Base-by-base conservation (phyloP, 2,113 vertebrate species). In the Tapirus terrestris region DNA sequence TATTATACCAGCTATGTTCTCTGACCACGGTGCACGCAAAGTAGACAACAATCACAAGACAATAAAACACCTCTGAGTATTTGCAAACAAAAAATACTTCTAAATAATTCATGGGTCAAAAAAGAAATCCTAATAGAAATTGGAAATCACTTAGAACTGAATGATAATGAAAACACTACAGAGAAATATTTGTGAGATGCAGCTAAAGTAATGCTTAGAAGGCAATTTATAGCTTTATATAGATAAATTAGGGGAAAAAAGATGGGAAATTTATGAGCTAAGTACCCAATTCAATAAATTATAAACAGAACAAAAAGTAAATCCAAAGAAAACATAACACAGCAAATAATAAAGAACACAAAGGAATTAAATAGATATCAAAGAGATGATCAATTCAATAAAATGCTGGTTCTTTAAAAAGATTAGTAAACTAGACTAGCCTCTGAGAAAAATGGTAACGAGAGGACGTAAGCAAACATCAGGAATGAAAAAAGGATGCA, bases 271-370 rank as follows among this genome's bases (percentile, higher is more conserved):
- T 48, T n/a, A 83, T 51, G 21, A 82, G 51, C 21, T 90, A 81
- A 53, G 29, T 82, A 13, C 88, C 10, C 39, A 89, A 70, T 43
- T 70, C 70, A 79, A 33, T 60, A 91, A 29, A 72, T 85, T 85
- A 79, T 48, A 94, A 95, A 91, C 20, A 67, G 81, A 61, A 77
- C 79, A 85, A 85, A 51, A 89, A 94, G 67, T 67, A 39, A 80
- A 81, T 51, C 36, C 53, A 63, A 86, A 92, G 89, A 94, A 80
- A 68, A 75, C 61, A 53, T 29, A 70, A 56, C 17, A 43, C 0
- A 65, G 36, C 51, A 89, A 97, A 48, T 63, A 82, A 92, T 60
- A 83, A 85, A 70, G 63, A 93, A 85, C 27, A 81, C 10, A 89
- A 94, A 92, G n/a, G 20, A 61, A 70, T 48, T 80, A 83, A 73